A percentile compares a stretch with the other conserved stretches of the same genome.
Conservation (phyloP, 2,113 vertebrate species). For the Paedocypris sp. region DNA sequence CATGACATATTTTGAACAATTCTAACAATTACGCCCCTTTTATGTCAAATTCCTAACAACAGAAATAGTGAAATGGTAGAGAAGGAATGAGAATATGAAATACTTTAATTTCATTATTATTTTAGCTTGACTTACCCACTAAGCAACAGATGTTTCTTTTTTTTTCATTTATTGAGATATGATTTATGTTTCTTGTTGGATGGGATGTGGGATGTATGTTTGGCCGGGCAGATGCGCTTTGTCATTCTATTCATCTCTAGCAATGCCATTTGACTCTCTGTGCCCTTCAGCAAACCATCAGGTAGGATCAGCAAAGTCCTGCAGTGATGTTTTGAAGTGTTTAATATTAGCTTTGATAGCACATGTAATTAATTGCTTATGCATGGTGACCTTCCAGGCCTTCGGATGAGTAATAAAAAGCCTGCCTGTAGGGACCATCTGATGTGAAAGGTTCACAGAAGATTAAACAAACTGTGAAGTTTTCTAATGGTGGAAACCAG, state of each 20-base stretch:
- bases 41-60: no score
- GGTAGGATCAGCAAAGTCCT: conserved; percentile 38
- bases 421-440: conserved; percentile 31
- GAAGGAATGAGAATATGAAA: no score
- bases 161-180: not conserved
- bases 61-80: no score
- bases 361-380: conserved; percentile 56
- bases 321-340: conserved; percentile 36
- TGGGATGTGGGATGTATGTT: not conserved
- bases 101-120: no score
- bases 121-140: no score
- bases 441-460: conserved; percentile 45
- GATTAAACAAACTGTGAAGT: conserved; percentile 49
- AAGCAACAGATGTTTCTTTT: conserved; percentile 4
- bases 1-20: no score
- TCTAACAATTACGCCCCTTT: no score
- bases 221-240: conserved; percentile 28
- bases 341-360: conserved; percentile 58
- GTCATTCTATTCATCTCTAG: conserved; percentile 48
- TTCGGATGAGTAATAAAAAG: conserved; percentile 44
- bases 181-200: not conserved
- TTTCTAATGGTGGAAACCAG: conserved; percentile 44
- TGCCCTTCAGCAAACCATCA: conserved; percentile 51
- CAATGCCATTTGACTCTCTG: conserved; percentile 25
- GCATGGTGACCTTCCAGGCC: conserved; percentile 41